These are phyloP conservation scores for Nemotelus pantherinus DNA, from an alignment of 2,888 invertebrate species.

Conservation along the genomic window DNA sequence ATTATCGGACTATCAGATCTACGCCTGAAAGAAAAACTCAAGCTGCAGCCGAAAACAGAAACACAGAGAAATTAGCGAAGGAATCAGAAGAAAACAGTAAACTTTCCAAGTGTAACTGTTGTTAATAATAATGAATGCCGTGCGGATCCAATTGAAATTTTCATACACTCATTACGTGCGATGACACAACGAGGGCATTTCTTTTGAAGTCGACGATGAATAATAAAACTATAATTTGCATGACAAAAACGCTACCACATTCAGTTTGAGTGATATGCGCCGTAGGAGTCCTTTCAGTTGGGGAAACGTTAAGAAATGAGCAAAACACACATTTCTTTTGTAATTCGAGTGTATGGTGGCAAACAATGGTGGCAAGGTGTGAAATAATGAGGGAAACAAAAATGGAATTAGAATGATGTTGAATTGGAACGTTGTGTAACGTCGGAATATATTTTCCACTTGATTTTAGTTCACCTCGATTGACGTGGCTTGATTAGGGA, in stretches of 20 bases:
- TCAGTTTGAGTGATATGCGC: conserved; percentile 37
- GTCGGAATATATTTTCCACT: background rate
- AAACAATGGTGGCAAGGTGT: conserved; percentile 30
- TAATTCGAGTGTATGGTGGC: background rate
- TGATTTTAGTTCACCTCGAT: background rate
- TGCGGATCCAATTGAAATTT: conserved; percentile 29
- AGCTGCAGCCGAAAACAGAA: background rate
- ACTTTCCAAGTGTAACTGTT: conserved; percentile 31
- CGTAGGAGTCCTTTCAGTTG: conserved; percentile 41
- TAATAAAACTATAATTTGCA: conserved; percentile 23
- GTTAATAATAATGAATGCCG: conserved; percentile 25
- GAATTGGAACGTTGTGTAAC: conserved; percentile 5
- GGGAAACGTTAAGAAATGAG: conserved; percentile 35
- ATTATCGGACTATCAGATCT: too few species aligned
- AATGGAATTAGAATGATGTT: background rate
- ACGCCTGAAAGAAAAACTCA: too few species aligned
- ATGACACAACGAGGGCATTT: conserved; percentile 21
- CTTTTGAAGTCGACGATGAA: background rate
- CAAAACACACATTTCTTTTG: conserved; percentile 38
- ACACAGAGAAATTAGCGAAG: conserved; percentile 30
- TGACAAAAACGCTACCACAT: conserved; percentile 35
- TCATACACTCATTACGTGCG: conserved; percentile 17
- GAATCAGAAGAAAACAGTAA: conserved; percentile 40
- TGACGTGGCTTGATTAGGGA: background rate
- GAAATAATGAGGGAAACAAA: conserved; percentile 15